Evolutionary conservation across 2,797 vertebrate genomes (phyloP), one percentile per base, ranked within the genome.

Genomic region (Tokudaia tokunoshimensis): DNA sequence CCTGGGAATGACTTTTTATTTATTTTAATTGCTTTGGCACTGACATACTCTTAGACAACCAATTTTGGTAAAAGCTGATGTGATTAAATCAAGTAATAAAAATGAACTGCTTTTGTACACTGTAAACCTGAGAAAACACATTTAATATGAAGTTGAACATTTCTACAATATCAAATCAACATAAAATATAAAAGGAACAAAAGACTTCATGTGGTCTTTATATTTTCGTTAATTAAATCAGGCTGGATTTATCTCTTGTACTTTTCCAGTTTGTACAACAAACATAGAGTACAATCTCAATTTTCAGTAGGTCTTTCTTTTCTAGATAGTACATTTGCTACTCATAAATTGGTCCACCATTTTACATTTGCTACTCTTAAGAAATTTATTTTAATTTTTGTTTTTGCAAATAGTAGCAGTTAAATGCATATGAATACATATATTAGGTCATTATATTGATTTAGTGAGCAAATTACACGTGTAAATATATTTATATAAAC

Each of bases 21-120:
- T 96, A 94, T 93, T 92, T 95, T 95, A 97, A 96, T 94, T 91
- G 93, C 41, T 41, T 97, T 96, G 94, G 91, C 91, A 76, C 34
- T 57, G 20, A 97, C 93, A 92, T 63, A 9, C 34, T 79, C 44
- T 83, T 96, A 65, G 10, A 88, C 87, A 57, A 86, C 79, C 82
- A 96, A 89, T 93, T 93, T 95, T 63, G 90, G 57, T 75, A 67
- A 13, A 14, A 89, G 8, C 26, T 97, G 26, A 86, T 67, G 65
- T n/a, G 5, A 76, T 34, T 83, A 90, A 96, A 78, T 94, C n/a
- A 81, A n/a, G 91, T 19, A 89, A 29, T 65, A 94, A 94, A 79
- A 44, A 76, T 34, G n/a, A 94, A 50, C 65, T 84, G 67, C 1
- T 67, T 91, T 88, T 91, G 34, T 94, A 37, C 4, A 61, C 44